phyloP scores from a whole-genome alignment of 1,140 invertebrate genomes.

The Ridgeia piscesae region DNA sequence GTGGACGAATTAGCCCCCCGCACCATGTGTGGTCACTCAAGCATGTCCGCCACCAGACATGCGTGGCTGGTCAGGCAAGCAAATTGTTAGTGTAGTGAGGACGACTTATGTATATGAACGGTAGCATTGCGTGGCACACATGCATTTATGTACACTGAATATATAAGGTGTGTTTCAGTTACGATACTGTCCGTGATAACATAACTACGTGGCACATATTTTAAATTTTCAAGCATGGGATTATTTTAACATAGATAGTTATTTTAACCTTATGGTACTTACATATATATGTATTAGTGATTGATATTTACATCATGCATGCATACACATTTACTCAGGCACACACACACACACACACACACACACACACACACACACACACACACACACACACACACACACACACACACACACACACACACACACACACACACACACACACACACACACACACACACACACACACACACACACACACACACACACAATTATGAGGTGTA shows the following conservation, averaged over 20 bases:
- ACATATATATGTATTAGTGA: not conserved
- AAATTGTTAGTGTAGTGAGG: not conserved
- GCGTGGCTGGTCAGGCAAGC: not conserved
- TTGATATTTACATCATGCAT: not conserved
- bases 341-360: no score
- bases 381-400: no score
- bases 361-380: no score
- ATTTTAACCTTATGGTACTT: not conserved
- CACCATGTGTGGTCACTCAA: not conserved
- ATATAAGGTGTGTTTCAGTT: not conserved
- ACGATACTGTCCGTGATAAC: not conserved
- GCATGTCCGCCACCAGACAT: not conserved
- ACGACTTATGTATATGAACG: not conserved
- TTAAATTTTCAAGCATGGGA: not conserved
- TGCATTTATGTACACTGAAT: not conserved
- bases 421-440: no score
- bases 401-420: not conserved
- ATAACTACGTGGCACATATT: not conserved
- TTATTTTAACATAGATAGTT: not conserved
- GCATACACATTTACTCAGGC: no score
- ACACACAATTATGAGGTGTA: not conserved
- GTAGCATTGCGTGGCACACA: not conserved
- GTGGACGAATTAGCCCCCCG: not conserved
- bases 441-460: no score
- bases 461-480: no score